Conservation (phyloP, 2,113 vertebrate species). For the Phrynosoma platyrhinos region DNA sequence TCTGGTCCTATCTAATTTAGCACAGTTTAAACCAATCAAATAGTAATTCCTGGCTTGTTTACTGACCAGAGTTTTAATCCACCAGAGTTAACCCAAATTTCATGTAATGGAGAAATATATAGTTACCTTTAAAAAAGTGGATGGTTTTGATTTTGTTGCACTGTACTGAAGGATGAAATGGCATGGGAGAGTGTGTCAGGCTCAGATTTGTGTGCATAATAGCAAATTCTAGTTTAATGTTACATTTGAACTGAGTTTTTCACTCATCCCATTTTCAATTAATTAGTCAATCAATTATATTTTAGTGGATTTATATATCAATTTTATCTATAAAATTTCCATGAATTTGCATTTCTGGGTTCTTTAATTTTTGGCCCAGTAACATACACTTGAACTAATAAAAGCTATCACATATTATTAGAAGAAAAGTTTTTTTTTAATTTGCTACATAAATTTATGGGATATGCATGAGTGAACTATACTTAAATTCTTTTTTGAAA, state of each 20-base stretch:
- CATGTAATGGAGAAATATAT: background rate
- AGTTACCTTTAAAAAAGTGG: background rate
- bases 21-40: background rate
- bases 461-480: background rate
- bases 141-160: background rate
- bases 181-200: background rate
- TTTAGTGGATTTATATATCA: background rate
- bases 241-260: background rate
- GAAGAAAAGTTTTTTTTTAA: background rate
- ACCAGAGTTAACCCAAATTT: background rate
- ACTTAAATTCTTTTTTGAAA: background rate
- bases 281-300: background rate
- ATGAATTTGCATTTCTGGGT: background rate
- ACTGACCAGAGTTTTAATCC: background rate
- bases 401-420: background rate
- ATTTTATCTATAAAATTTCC: background rate
- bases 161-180: background rate
- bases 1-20: background rate
- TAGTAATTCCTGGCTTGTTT: background rate
- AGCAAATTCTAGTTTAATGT: background rate
- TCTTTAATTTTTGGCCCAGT: background rate
- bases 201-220: background rate
- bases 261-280: background rate
- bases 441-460: background rate
- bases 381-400: background rate